Evolutionary conservation across 2,888 invertebrate genomes (phyloP), one percentile per base, ranked within the genome.

Genomic region (Drosophila recens): DNA sequence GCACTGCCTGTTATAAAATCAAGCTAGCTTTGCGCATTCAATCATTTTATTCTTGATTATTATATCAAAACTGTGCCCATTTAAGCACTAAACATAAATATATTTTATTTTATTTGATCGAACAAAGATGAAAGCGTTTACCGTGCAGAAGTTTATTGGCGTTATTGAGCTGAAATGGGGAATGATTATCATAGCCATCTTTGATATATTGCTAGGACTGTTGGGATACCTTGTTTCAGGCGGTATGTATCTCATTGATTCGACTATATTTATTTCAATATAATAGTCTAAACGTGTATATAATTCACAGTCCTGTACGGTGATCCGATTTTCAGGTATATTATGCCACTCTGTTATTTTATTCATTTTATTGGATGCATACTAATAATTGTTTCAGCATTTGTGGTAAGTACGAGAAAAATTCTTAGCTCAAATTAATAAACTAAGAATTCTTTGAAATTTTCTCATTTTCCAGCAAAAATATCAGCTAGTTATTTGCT

Each of bases 121-220:
- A 13, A 51, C 1, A 20, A 23, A 23, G 3, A n/a, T 27, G 1
- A 8, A 38, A 36, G 23, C 36, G 52, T 9, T n/a, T 34, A 43
- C 34, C 17, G 43, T 56, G 20, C 2, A 56, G 4, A 43, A 56
- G 20, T 43, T 56, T 34, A 43, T 43, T 33, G 33, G 43, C 56
- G 2, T 13, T 13, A 13, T 56, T 43, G 33, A 33, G 13, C 20
- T 43, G n/a, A 56, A 20, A 56, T 56, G 56, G 56, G 56, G 56
- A n/a, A n/a, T 30, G 20, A 33, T 56, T 10, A 33, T 43, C 20
- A 43, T 56, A 20, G 56, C 13, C 33, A 34, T 56, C 3, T 4
- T 20, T 4, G 43, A 56, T 13, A 43, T 56, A 20, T 5, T 56
- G 10, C 23, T 36, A 4, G 36, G n/a, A 23, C 23, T 23, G 4